phyloP scores from a whole-genome alignment of 1,140 invertebrate genomes.

The Caenorhabditis remanei region DNA sequence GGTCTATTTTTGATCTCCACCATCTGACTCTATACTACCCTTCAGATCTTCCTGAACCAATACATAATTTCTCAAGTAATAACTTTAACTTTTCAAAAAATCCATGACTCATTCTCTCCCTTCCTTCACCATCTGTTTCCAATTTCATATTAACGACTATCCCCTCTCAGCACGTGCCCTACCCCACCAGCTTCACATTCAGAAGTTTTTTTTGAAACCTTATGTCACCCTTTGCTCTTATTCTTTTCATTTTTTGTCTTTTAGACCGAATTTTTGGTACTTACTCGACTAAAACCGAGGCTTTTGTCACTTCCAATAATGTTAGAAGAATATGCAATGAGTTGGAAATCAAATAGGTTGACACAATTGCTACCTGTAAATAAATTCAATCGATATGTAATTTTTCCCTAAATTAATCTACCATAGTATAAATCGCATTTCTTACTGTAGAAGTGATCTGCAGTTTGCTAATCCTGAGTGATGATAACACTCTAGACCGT shows the following conservation, averaged over 20 bases:
- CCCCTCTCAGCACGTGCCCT: no score
- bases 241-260: not conserved
- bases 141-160: no score
- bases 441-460: conserved; percentile 49
- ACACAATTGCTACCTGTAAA: conserved; percentile 60
- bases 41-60: no score
- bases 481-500: conserved; percentile 3
- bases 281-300: conserved; percentile 57
- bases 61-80: no score
- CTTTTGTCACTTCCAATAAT: conserved; percentile 60
- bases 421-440: conserved; percentile 66
- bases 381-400: not conserved
- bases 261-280: not conserved
- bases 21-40: no score
- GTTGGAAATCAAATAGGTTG: conserved; percentile 64
- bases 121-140: no score
- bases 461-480: conserved; percentile 23
- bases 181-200: no score
- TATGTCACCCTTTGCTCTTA: not conserved
- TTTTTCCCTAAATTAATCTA: not conserved
- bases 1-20: no score
- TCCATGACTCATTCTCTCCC: no score
- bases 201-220: no score
- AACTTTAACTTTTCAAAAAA: no score
- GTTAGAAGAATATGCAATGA: conserved; percentile 59